These are phyloP conservation scores for Trachurus trachurus DNA, from an alignment of 2,797 vertebrate species.

Conservation along the genomic window DNA sequence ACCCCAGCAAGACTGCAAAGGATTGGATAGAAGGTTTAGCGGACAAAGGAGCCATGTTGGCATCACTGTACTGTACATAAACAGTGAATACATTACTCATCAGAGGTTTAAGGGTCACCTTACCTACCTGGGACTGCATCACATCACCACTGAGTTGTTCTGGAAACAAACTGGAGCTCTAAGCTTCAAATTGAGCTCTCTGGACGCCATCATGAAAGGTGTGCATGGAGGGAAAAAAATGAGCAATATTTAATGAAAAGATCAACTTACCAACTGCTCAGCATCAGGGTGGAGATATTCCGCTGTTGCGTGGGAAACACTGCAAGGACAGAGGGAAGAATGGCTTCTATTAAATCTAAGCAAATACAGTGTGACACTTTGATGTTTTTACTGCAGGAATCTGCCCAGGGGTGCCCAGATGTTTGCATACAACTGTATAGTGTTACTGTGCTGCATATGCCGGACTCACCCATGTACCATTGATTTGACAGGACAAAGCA, in stretches of 20 bases:
- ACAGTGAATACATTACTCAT: neutral
- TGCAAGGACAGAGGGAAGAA: too few species aligned
- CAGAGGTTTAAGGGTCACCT: neutral
- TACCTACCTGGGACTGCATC: too few species aligned
- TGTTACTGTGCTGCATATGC: constrained; percentile 32
- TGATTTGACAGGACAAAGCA: constrained; percentile 52
- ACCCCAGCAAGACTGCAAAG: neutral
- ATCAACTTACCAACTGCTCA: neutral
- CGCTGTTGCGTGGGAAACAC: too few species aligned
- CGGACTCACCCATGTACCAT: constrained; percentile 40
- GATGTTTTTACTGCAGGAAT: neutral
- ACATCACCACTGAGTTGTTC: neutral
- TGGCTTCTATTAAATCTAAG: neutral
- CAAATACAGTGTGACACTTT: neutral
- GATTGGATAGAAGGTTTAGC: neutral
- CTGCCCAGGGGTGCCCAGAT: neutral
- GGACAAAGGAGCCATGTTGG: neutral
- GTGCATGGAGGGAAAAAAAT: too few species aligned
- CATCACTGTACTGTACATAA: neutral
- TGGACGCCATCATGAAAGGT: too few species aligned
- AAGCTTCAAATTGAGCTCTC: too few species aligned
- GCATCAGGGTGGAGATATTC: neutral
- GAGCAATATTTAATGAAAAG: too few species aligned
- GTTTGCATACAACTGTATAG: constrained; percentile 10
- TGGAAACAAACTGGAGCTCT: neutral